Conservation (phyloP, 2,888 invertebrate species). For the Ormyrus labotus region DNA sequence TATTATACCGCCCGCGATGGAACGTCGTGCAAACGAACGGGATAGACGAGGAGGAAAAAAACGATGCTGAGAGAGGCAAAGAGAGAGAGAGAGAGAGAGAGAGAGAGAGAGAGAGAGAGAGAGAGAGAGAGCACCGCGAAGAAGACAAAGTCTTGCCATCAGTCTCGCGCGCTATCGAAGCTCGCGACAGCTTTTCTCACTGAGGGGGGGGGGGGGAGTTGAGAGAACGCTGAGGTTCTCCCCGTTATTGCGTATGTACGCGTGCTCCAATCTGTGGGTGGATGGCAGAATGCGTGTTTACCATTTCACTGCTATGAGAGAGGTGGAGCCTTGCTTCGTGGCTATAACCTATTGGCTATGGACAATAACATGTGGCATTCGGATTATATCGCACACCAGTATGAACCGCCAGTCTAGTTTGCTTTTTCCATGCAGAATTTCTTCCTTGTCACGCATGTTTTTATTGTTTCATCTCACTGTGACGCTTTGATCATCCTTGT, state of each 20-base stretch:
- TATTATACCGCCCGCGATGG: conserved; percentile 19
- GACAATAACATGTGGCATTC: neutral
- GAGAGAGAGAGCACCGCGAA: too few relatives aligned
- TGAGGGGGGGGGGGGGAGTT: neutral
- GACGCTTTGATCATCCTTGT: too few relatives aligned
- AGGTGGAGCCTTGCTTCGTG: neutral
- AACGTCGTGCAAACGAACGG: conserved; percentile 24
- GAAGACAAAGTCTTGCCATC: neutral
- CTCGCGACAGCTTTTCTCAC: neutral
- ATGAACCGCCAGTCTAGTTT: too few relatives aligned
- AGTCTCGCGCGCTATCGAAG: conserved; percentile 21
- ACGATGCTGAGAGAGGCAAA: too few relatives aligned
- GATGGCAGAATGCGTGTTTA: conserved; percentile 1
- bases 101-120: too few relatives aligned
- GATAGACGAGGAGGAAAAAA: neutral
- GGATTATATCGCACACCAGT: neutral
- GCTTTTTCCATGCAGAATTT: too few relatives aligned
- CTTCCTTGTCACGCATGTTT: too few relatives aligned
- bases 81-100: too few relatives aligned
- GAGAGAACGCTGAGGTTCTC: conserved; percentile 15
- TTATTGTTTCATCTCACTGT: too few relatives aligned
- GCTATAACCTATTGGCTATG: conserved; percentile 4
- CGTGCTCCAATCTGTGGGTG: neutral
- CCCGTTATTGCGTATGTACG: neutral
- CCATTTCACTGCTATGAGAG: conserved; percentile 14